Percentiles rank a stretch among this genome's conserved stretches.
Evolutionary conservation across 37 sponge, comb jelly and placozoan genomes (phyloP).

Genomic region (Petrosia ficiformis): DNA sequence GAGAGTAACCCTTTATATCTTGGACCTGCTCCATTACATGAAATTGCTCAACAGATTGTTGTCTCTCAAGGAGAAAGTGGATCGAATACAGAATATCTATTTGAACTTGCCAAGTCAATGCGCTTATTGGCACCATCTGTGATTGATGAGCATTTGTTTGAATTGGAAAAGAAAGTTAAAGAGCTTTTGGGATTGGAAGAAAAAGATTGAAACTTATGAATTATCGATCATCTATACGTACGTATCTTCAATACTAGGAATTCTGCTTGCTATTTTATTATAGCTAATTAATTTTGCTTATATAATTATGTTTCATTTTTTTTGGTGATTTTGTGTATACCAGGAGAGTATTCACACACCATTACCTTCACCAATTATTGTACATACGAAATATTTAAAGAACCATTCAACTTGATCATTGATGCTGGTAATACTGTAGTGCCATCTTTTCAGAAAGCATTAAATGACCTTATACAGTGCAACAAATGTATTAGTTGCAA

Average conservation of each 20-base stretch:
- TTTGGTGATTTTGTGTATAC: slow-evolving; percentile 11
- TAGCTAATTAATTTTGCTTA: not conserved
- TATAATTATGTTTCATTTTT: not conserved
- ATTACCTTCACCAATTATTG: too few relatives aligned
- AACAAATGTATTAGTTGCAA: too few relatives aligned
- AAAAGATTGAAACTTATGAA: not conserved
- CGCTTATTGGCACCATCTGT: slow-evolving; percentile 32
- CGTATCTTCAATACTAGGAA: too few relatives aligned
- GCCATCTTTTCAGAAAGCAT: slow-evolving; percentile 15
- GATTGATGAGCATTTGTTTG: slow-evolving; percentile 64
- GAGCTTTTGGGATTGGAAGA: slow-evolving; percentile 23
- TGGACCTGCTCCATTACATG: slow-evolving; percentile 67
- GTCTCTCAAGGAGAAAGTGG: slow-evolving; percentile 76
- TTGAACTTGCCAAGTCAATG: slow-evolving; percentile 76
- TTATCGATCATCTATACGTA: too few relatives aligned
- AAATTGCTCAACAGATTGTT: slow-evolving; percentile 69
- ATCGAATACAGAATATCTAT: slow-evolving; percentile 84
- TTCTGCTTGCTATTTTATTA: too few relatives aligned
- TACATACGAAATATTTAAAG: too few relatives aligned
- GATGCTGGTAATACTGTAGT: slow-evolving; percentile 35
- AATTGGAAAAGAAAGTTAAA: slow-evolving; percentile 54
- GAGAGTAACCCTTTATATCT: slow-evolving; percentile 75
- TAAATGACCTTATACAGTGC: slow-evolving; percentile 37
- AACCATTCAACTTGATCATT: slow-evolving; percentile 41
- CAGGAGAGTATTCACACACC: too few relatives aligned